Evolutionary conservation across 2,888 invertebrate genomes (phyloP).

Genomic region (Drosophila hawaiiensis): DNA sequence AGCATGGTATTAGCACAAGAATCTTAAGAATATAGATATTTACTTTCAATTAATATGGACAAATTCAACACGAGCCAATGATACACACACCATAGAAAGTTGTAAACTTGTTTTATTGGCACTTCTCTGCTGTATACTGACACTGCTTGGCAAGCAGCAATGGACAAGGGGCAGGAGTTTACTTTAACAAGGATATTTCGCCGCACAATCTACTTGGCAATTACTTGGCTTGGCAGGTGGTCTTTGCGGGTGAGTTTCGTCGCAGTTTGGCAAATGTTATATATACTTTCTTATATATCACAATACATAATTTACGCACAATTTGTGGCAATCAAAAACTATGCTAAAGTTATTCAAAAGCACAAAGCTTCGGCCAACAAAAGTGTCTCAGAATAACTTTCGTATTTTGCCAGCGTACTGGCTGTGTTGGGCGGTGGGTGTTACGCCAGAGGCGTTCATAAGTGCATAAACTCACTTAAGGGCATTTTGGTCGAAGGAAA

Average conservation of each 20-base stretch:
- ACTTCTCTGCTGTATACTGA: slow-evolving; percentile 31
- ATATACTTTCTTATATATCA: slow-evolving; percentile 28
- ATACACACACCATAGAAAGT: not conserved
- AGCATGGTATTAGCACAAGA: slow-evolving; percentile 1
- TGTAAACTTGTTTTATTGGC: slow-evolving; percentile 20
- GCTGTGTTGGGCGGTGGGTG: slow-evolving; percentile 3
- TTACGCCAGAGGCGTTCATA: slow-evolving; percentile 29
- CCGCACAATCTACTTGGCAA: slow-evolving; percentile 7
- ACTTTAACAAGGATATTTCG: slow-evolving; percentile 28
- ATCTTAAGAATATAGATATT: slow-evolving; percentile 39
- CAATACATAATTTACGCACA: slow-evolving; percentile 68
- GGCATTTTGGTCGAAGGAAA: slow-evolving; percentile 34
- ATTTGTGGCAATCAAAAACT: slow-evolving; percentile 75
- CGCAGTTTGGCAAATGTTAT: slow-evolving; percentile 23
- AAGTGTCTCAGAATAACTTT: slow-evolving; percentile 11
- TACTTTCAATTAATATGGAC: slow-evolving; percentile 55
- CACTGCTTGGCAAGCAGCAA: slow-evolving; percentile 10
- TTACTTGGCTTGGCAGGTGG: slow-evolving; percentile 40
- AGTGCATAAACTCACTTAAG: slow-evolving; percentile 47
- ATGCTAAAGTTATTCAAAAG: slow-evolving; percentile 56
- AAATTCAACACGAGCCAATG: slow-evolving; percentile 17
- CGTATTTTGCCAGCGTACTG: not conserved
- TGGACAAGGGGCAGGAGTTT: slow-evolving; percentile 2
- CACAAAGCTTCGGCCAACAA: slow-evolving; percentile 30
- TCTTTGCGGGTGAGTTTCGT: slow-evolving; percentile 30